phyloP scores from a whole-genome alignment of 2,888 invertebrate genomes.

The Parasteatoda lunata region DNA sequence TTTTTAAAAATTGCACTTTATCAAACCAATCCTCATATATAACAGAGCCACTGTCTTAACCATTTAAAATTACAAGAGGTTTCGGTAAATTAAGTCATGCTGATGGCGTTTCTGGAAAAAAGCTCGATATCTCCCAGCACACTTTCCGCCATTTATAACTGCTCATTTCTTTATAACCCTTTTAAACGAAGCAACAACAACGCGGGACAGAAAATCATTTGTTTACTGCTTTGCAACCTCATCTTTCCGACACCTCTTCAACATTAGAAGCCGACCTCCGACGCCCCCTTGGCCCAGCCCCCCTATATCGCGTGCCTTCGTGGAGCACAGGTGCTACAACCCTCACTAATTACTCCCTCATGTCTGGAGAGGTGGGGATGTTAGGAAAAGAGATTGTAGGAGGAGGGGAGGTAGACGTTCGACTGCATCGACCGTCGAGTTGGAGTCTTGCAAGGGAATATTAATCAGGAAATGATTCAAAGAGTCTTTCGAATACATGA shows the following conservation, averaged over 20 bases:
- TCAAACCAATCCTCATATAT: too few species aligned
- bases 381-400: background rate
- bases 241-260: constrained; percentile 15
- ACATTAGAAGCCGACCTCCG: constrained; percentile 9
- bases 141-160: background rate
- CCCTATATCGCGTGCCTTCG: constrained; percentile 27
- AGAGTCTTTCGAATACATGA: background rate
- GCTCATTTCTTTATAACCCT: constrained; percentile 5
- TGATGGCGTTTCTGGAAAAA: too few species aligned
- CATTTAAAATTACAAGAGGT: too few species aligned
- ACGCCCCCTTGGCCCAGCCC: background rate
- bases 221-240: constrained; percentile 16
- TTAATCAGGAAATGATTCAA: constrained; percentile 54
- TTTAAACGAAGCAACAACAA: background rate
- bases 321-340: constrained; percentile 51
- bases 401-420: background rate
- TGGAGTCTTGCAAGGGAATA: constrained; percentile 54
- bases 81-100: too few species aligned
- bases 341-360: constrained; percentile 50
- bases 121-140: too few species aligned
- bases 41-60: too few species aligned
- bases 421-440: constrained; percentile 23
- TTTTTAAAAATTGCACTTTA: too few species aligned
- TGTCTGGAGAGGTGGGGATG: constrained; percentile 27
- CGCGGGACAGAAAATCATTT: constrained; percentile 20